phyloP scores from a whole-genome alignment of 2,888 invertebrate genomes.

The Hermaeophaga mercurialis region DNA sequence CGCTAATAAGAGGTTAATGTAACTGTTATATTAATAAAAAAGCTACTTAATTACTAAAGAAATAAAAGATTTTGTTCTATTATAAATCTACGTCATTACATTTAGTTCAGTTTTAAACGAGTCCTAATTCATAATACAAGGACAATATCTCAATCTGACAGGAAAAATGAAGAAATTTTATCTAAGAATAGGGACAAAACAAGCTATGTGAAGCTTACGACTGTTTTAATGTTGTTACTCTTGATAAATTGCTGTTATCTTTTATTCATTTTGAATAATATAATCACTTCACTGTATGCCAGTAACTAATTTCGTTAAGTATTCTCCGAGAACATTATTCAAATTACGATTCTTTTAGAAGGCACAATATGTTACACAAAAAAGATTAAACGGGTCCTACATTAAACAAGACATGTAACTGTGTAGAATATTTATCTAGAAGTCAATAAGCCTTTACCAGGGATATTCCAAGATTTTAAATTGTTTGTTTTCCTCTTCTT shows the following conservation, averaged over 20 bases:
- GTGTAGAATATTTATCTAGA: conserved; percentile 11
- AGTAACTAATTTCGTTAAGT: conserved; percentile 30
- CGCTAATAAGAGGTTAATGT: too few species aligned
- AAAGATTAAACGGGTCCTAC: conserved; percentile 15
- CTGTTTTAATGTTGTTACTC: conserved; percentile 22
- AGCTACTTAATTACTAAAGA: neutral
- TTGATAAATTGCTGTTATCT: conserved; percentile 25
- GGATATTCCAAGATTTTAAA: too few species aligned
- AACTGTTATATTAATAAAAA: too few species aligned
- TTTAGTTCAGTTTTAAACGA: conserved; percentile 4
- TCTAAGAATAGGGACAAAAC: conserved; percentile 27
- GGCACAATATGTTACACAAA: conserved; percentile 19
- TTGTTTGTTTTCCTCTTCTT: too few species aligned
- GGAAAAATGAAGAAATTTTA: conserved; percentile 25
- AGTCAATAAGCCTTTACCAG: too few species aligned
- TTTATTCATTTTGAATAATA: conserved; percentile 26
- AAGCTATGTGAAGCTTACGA: conserved; percentile 15
- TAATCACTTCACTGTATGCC: conserved; percentile 26
- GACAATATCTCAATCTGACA: conserved; percentile 26
- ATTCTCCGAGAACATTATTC: conserved; percentile 30
- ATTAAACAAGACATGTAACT: conserved; percentile 8
- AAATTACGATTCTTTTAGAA: conserved; percentile 26
- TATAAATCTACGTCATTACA: conserved; percentile 11
- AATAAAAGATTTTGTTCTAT: conserved; percentile 1
- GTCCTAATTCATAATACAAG: conserved; percentile 4